These are phyloP conservation scores for Campoplex capitator DNA, from an alignment of 2,888 invertebrate genomes.

Conservation along the genomic window DNA sequence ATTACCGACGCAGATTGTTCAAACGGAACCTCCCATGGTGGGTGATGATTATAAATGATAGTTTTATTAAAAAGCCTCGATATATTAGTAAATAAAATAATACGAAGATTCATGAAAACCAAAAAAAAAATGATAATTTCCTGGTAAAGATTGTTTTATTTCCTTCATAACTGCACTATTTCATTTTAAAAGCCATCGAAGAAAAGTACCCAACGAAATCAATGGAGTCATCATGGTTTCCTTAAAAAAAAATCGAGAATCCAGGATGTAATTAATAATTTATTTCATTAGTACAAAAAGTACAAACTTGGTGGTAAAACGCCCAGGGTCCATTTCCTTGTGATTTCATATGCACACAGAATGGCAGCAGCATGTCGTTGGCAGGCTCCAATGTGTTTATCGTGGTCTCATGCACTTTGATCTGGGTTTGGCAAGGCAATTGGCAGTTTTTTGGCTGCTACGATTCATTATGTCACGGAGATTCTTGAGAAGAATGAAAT, in stretches of 20 bases:
- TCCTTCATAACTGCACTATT: background rate
- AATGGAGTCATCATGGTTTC: background rate
- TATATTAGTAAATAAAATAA: too few species aligned
- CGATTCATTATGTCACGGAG: conserved; percentile 81
- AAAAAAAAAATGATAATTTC: too few species aligned
- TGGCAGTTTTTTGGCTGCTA: conserved; percentile 69
- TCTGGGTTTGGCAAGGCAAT: conserved; percentile 74
- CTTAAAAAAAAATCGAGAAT: background rate
- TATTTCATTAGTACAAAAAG: background rate
- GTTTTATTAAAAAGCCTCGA: too few species aligned
- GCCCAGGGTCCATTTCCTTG: background rate
- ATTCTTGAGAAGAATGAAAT: conserved; percentile 81
- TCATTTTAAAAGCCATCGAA: background rate
- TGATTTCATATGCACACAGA: background rate
- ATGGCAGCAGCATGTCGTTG: too few species aligned
- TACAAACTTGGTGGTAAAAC: background rate
- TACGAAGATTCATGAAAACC: too few species aligned
- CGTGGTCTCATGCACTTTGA: conserved; percentile 78
- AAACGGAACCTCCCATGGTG: too few species aligned
- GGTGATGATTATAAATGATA: too few species aligned
- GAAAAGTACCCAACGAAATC: background rate
- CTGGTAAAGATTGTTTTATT: too few species aligned
- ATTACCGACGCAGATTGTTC: too few species aligned
- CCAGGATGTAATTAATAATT: background rate
- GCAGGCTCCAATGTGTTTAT: conserved; percentile 52